Base-by-base conservation (phyloP, 2,113 vertebrate genomes). In the Thryonomys swinderianus region DNA sequence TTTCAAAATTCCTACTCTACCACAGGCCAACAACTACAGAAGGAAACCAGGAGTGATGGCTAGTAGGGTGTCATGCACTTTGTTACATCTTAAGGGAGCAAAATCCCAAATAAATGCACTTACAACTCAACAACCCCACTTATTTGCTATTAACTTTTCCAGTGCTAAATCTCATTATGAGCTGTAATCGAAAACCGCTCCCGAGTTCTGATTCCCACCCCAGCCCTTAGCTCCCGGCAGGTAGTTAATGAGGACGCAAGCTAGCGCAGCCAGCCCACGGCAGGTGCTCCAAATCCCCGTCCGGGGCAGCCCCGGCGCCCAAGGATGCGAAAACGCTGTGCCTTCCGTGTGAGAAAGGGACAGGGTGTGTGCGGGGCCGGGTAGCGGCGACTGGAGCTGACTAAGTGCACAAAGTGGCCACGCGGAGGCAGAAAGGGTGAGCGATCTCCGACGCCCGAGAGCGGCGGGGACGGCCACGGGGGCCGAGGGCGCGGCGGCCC, bases 1-100 rank as follows among this genome's bases (percentile, higher is more conserved):
- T 90, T 91, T 88, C 45, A 84, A 88, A 79, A 66, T 53, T 96
- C 10, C 67, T 53, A 32, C 32, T 62, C 62, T 69, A 91, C 32
- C 62, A 40, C 18, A 30, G 37, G n/a, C 40, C n/a, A 78, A 42
- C 51, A 88, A 81, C 53, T 71, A 32, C 11, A 37, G 20, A 61
- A 86, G n/a, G 16, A 76, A 69, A 57, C 4, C 12, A 8, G 30
- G 2, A 73, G 42, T 3, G 62, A 30, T 20, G 45, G 11, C 17
- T 1, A 48, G 18, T 13, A 57, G 12, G 42, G 59, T 1, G 34
- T 66, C 55, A 64, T 48, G 17, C 34, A 32, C 51, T 64, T 76
- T 69, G 40, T 25, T 17, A 21, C 51, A 16, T 6, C 30, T 57
- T 23, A 81, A 93, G 8, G 69, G 87, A 42, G 30, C 42, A 59